Percentiles rank a stretch among this genome's conserved stretches.
These are phyloP conservation scores for Drosophila villosipedis DNA, from an alignment of 2,888 invertebrate species.

Conservation along the genomic window DNA sequence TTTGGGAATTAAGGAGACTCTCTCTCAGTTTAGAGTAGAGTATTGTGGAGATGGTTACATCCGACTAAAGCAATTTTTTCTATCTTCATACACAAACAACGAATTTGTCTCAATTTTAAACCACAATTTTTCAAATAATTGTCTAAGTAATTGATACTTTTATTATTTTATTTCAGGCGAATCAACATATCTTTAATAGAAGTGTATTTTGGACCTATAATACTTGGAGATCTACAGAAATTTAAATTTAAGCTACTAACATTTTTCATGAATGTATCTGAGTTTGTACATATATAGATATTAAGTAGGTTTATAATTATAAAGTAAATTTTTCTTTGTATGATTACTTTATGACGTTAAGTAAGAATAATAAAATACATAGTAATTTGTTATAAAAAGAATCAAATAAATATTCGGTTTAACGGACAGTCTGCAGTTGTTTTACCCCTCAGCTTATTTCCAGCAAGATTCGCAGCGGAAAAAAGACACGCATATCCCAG, in stretches of 20 bases:
- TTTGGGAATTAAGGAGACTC: background rate
- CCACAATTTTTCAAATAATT: background rate
- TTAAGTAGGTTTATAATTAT: conserved; percentile 66
- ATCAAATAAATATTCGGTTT: conserved; percentile 8
- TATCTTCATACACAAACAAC: background rate
- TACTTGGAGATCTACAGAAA: conserved; percentile 69
- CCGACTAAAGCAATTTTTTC: background rate
- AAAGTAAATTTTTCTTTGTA: conserved; percentile 56
- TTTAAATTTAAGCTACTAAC: conserved; percentile 63
- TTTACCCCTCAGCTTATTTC: background rate
- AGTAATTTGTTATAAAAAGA: conserved; percentile 38
- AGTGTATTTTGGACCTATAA: conserved; percentile 62
- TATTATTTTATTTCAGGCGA: conserved; percentile 79
- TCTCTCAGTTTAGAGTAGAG: background rate
- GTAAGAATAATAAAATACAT: conserved; percentile 33
- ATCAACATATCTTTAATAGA: conserved; percentile 83
- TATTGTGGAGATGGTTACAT: background rate
- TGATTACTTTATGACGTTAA: conserved; percentile 41
- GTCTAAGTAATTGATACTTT: conserved; percentile 6
- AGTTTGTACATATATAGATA: conserved; percentile 71
- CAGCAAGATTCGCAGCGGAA: background rate
- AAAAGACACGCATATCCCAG: background rate
- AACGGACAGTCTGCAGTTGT: background rate
- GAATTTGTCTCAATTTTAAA: conserved; percentile 1
- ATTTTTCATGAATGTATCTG: conserved; percentile 63